phyloP scores from a whole-genome alignment of 2,888 invertebrate species.

The Drosophila subsilvestris region DNA sequence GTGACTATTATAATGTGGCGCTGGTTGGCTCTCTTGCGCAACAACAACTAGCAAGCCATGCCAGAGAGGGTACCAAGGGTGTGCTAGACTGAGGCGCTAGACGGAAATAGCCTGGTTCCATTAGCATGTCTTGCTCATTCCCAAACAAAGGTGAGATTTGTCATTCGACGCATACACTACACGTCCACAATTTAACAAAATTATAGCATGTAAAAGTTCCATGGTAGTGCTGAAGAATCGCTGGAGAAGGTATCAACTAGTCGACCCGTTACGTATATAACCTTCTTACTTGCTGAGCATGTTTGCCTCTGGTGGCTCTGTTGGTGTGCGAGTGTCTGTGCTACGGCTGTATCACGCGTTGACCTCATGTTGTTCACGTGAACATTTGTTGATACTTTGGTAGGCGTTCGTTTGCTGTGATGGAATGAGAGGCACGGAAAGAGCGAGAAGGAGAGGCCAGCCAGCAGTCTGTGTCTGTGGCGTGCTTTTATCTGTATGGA shows the following conservation, averaged over 20 bases:
- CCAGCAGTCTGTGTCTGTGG: conserved; percentile 39
- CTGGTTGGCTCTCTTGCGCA: conserved; percentile 67
- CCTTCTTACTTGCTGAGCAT: conserved; percentile 39
- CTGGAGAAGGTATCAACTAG: not conserved
- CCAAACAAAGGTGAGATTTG: too few relatives aligned
- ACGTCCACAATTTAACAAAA: not conserved
- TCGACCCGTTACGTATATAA: conserved; percentile 14
- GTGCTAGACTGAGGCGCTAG: not conserved
- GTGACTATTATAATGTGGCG: conserved; percentile 60
- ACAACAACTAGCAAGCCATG: conserved; percentile 76
- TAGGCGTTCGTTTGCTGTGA: conserved; percentile 20
- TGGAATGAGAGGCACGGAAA: conserved; percentile 15
- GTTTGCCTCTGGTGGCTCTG: conserved; percentile 81
- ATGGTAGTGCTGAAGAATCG: not conserved
- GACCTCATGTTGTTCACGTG: conserved; percentile 90
- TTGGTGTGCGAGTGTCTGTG: conserved; percentile 85
- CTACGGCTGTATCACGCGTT: conserved; percentile 86
- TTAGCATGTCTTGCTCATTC: too few relatives aligned
- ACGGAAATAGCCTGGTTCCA: not conserved
- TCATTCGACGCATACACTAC: too few relatives aligned
- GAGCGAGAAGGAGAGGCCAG: conserved; percentile 27
- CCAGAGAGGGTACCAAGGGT: conserved; percentile 15
- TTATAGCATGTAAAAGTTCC: not conserved
- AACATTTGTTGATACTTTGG: conserved; percentile 82
- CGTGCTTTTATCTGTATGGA: conserved; percentile 51